Percentiles rank a stretch among this genome's conserved stretches.
These are phyloP conservation scores for Phrynocephalus forsythii DNA, from an alignment of 2,797 vertebrate species.

Conservation along the genomic window DNA sequence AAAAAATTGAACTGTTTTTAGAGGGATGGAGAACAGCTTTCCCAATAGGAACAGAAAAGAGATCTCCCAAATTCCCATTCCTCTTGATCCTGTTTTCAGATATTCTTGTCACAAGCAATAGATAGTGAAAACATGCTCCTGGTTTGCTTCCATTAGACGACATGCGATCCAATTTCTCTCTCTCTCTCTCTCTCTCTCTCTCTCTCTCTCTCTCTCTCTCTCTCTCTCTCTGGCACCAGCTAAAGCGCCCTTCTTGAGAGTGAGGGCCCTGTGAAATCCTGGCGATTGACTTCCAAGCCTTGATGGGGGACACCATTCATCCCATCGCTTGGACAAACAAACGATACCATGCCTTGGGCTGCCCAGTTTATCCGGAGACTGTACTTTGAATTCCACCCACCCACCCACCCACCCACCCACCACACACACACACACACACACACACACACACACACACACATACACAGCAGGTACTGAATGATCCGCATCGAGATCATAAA, in stretches of 20 bases:
- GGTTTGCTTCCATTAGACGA: too few species aligned
- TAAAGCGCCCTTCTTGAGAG: too few species aligned
- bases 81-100: too few species aligned
- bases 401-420: too few species aligned
- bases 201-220: too few species aligned
- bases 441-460: background rate
- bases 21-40: too few species aligned
- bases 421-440: background rate
- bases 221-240: too few species aligned
- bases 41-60: too few species aligned
- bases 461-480: background rate
- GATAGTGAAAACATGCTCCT: background rate
- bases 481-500: background rate
- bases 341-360: background rate
- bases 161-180: too few species aligned
- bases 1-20: too few species aligned
- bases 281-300: background rate
- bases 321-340: background rate
- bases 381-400: background rate
- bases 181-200: too few species aligned
- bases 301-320: background rate
- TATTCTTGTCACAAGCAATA: background rate
- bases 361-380: background rate
- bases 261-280: background rate
- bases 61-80: too few species aligned